Conservation (phyloP, 2,888 invertebrate species). For the Hololepta plana region DNA sequence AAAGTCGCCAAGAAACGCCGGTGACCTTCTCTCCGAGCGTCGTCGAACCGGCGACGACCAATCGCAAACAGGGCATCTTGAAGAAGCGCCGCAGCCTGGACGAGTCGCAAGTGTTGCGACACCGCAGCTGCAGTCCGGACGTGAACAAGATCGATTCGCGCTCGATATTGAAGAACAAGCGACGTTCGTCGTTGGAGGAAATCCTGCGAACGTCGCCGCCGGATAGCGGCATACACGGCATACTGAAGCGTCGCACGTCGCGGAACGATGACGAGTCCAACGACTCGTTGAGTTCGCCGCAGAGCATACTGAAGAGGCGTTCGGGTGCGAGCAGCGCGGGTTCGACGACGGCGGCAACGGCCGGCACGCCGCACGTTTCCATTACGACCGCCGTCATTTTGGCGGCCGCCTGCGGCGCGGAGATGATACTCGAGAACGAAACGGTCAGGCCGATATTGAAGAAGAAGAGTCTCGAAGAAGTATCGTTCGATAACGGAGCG, state of each 20-base stretch:
- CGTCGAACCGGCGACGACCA: slow-evolving; percentile 40
- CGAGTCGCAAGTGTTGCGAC: slow-evolving; percentile 51
- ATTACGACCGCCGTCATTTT: slow-evolving; percentile 48
- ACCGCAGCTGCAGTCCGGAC: slow-evolving; percentile 52
- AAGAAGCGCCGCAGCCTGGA: slow-evolving; percentile 72
- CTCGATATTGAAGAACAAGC: slow-evolving; percentile 47
- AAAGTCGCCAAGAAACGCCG: slow-evolving; percentile 38
- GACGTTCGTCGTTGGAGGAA: slow-evolving; percentile 54
- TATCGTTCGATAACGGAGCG: slow-evolving; percentile 11
- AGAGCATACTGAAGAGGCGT: slow-evolving; percentile 64
- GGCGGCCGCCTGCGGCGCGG: slow-evolving; percentile 42
- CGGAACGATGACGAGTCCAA: slow-evolving; percentile 41
- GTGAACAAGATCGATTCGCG: slow-evolving; percentile 39
- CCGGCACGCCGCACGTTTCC: slow-evolving; percentile 45
- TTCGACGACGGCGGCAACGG: slow-evolving; percentile 40
- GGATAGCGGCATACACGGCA: no score
- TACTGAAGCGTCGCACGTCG: slow-evolving; percentile 48
- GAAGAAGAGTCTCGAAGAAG: slow-evolving; percentile 58
- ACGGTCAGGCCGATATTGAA: slow-evolving; percentile 60
- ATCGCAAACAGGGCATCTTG: slow-evolving; percentile 57
- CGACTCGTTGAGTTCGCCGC: slow-evolving; percentile 42
- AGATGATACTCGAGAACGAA: slow-evolving; percentile 15
- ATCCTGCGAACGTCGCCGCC: no score
- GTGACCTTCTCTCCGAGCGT: slow-evolving; percentile 69
- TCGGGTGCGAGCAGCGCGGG: slow-evolving; percentile 42